Conservation (phyloP, 2,797 vertebrate genomes). For the Heterohyrax brucei region DNA sequence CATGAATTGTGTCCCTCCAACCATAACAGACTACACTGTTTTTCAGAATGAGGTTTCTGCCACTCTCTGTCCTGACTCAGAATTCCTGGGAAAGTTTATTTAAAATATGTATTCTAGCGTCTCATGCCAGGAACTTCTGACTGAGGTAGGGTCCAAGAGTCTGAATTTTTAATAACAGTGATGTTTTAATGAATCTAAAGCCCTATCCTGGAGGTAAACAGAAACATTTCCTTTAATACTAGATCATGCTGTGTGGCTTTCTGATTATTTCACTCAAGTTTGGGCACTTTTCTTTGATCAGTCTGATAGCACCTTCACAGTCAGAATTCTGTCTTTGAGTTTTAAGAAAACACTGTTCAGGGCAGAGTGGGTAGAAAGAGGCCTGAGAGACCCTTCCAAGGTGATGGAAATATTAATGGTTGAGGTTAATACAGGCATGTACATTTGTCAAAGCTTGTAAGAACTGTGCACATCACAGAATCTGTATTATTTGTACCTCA, state of each 20-base stretch:
- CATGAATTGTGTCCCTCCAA: background rate
- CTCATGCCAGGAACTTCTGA: background rate
- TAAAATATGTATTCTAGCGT: background rate
- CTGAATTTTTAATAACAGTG: background rate
- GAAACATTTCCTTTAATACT: background rate
- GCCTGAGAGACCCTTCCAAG: background rate
- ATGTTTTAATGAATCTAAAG: constrained; percentile 11
- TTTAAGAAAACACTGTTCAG: background rate
- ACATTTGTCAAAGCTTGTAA: background rate
- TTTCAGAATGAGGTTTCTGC: background rate
- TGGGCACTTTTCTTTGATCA: background rate
- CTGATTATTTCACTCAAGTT: background rate
- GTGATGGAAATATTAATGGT: background rate
- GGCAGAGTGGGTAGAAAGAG: background rate
- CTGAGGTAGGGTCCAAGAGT: background rate
- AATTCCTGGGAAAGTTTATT: constrained; percentile 16
- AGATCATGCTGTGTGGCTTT: background rate
- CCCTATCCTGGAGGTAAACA: background rate
- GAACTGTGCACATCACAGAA: background rate
- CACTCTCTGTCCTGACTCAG: background rate
- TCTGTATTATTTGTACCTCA: background rate
- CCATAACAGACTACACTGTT: fast-evolving
- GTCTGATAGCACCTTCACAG: background rate
- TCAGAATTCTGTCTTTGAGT: background rate
- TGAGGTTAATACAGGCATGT: background rate